phyloP scores from a whole-genome alignment of 2,113 vertebrate species.

The Ptilorrhoa leucosticta region DNA sequence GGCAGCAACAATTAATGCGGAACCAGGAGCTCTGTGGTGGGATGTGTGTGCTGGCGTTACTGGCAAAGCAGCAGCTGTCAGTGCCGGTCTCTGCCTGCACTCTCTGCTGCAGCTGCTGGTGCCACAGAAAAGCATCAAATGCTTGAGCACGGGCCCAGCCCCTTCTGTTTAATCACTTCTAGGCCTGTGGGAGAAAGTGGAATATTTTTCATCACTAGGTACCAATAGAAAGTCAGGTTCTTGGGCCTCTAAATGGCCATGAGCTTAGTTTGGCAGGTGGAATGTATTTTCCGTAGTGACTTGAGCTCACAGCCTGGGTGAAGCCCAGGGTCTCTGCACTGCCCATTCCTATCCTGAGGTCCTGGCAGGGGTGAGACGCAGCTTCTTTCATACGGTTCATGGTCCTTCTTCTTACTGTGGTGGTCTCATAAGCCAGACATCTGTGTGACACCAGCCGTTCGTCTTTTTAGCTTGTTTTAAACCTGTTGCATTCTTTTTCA shows the following conservation, averaged over 20 bases:
- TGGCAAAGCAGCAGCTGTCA: not conserved
- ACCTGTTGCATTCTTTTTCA: not conserved
- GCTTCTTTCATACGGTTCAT: not conserved
- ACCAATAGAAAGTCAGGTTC: not conserved
- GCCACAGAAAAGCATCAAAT: not conserved
- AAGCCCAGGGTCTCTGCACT: not conserved
- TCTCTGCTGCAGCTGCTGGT: not conserved
- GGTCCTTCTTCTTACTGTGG: not conserved
- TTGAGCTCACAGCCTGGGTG: not conserved
- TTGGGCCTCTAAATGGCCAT: not conserved
- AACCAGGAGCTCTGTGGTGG: not conserved
- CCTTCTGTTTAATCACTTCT: not conserved
- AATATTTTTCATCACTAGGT: not conserved
- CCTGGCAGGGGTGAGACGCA: not conserved
- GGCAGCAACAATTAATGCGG: fast-evolving
- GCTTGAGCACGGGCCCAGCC: not conserved
- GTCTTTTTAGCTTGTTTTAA: not conserved
- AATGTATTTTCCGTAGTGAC: not conserved
- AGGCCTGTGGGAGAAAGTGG: not conserved
- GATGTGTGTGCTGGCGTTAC: not conserved
- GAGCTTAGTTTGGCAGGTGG: not conserved
- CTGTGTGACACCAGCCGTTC: not conserved
- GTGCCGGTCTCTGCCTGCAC: not conserved
- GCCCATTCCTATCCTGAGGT: not conserved
- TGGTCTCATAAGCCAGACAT: not conserved